Percentiles rank a stretch among this genome's conserved stretches.
Evolutionary conservation across 2,797 vertebrate species (phyloP).

Genomic region (Echeneis naucrates): DNA sequence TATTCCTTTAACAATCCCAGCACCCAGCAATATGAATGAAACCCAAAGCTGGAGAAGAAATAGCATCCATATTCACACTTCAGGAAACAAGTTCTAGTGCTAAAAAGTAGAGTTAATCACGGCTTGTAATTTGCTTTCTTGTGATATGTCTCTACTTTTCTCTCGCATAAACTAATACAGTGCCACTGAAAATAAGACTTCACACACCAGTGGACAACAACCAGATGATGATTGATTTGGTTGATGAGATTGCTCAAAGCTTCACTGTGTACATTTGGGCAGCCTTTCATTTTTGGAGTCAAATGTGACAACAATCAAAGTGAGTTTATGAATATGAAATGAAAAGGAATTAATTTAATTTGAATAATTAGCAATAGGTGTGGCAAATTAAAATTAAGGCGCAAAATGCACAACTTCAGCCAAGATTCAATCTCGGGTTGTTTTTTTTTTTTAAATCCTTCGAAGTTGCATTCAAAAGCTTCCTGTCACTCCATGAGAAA

Average conservation of each 20-base stretch:
- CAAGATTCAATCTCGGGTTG: slow-evolving; percentile 57
- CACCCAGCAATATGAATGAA: slow-evolving; percentile 60
- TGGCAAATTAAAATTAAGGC: background rate
- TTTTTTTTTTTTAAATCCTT: slow-evolving; percentile 39
- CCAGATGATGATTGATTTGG: too few species aligned
- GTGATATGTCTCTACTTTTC: slow-evolving; percentile 13
- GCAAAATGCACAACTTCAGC: slow-evolving; percentile 55
- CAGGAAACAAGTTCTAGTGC: slow-evolving; percentile 13
- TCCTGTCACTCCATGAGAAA: slow-evolving; percentile 37
- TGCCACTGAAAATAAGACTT: slow-evolving; percentile 23
- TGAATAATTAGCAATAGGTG: background rate
- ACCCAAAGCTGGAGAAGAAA: slow-evolving; percentile 67
- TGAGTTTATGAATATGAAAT: background rate
- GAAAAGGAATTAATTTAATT: background rate
- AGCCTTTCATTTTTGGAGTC: slow-evolving; percentile 5
- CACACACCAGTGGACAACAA: slow-evolving; percentile 30
- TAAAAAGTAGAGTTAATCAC: slow-evolving; percentile 19
- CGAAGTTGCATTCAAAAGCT: slow-evolving; percentile 46
- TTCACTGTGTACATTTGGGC: slow-evolving; percentile 57
- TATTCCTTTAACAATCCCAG: slow-evolving; percentile 51
- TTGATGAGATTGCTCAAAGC: slow-evolving; percentile 41
- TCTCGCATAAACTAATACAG: slow-evolving; percentile 3
- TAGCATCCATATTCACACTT: slow-evolving; percentile 28
- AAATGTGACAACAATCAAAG: slow-evolving; percentile 9
- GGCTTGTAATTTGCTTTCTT: background rate